Base-by-base conservation (phyloP, 2,113 vertebrate genomes). In the Tonatia bakeri region DNA sequence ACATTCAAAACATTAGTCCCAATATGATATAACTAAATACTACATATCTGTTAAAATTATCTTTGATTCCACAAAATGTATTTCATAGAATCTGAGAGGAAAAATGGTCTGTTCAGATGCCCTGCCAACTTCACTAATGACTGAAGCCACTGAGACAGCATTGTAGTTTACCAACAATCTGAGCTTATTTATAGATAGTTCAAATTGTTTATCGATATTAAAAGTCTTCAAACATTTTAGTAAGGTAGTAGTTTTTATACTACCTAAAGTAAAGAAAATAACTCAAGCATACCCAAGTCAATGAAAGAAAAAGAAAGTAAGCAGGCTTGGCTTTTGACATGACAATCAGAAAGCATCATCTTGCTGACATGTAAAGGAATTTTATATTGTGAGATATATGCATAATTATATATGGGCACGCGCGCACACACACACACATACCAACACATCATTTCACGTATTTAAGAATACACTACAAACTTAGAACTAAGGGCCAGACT, bases 261-360 rank as follows among this genome's bases (percentile, higher is more conserved):
- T 40, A 94, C 26, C 67, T 90, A 73, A 73, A 95, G 90, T 76
- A 88, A 85, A 79, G 17, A 94, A 96, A 96, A 40, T 80, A 95
- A 93, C 22, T 89, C 45, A 83, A 72, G 28, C 14, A 93, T 45
- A 89, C 8, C 24, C 17, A 96, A 93, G 45, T 92, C 70, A 95
- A 69, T 83, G 45, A 85, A 95, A 95, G 45, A 91, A 86, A 88
- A 91, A 89, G 26, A 19, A 96, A 90, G 26, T 10, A 56, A n/a
- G 67, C 45, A 75, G 43, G 12, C 73, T 91, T 91, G 85, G 88
- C 24, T 92, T 94, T 50, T 80, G 61, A 17, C 36, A 91, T 65
- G 12, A 81, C 33, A 77, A 90, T 72, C 64, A 94, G 7, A 94
- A 81, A 92, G 45, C 28, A 94, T 54, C 31, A 88, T 70, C 38